Conservation (phyloP, 1,140 invertebrate species). For the Oryctes rhinoceros region DNA sequence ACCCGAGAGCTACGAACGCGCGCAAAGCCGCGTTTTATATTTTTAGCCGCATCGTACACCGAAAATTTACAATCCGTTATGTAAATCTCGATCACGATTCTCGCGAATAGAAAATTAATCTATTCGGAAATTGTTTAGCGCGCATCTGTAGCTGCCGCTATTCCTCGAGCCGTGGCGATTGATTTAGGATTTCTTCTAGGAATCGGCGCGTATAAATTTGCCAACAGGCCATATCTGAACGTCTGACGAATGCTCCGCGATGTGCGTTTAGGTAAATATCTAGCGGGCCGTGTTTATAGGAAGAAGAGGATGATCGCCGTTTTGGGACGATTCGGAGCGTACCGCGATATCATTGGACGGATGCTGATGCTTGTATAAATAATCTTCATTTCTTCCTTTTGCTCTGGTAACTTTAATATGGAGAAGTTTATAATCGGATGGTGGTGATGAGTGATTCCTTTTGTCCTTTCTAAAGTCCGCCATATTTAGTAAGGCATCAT, state of each 20-base stretch:
- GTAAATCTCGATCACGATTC: not conserved
- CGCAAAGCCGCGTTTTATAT: not conserved
- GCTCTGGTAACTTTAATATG: not conserved
- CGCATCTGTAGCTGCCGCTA: not conserved
- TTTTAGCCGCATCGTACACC: not conserved
- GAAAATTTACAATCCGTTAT: conserved; percentile 11
- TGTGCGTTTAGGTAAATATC: not conserved
- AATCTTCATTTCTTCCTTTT: not conserved
- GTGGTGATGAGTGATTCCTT: not conserved
- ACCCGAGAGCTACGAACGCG: not conserved
- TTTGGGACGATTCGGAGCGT: not conserved
- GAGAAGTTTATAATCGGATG: not conserved
- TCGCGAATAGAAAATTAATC: not conserved
- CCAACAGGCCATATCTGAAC: not conserved
- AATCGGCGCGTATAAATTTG: conserved; percentile 3
- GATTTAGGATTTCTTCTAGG: conserved; percentile 5
- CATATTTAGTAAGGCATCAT: not conserved
- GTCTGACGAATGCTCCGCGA: not conserved
- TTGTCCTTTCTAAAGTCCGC: not conserved
- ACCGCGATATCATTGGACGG: not conserved
- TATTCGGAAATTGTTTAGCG: conserved; percentile 10
- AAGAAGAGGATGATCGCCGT: not conserved
- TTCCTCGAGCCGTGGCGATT: not conserved
- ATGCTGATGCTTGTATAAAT: not conserved
- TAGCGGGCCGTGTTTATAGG: not conserved